Evolutionary conservation across 1,140 invertebrate species (phyloP), one percentile per base, ranked within the genome.

Genomic region (Platyscapa corneri): DNA sequence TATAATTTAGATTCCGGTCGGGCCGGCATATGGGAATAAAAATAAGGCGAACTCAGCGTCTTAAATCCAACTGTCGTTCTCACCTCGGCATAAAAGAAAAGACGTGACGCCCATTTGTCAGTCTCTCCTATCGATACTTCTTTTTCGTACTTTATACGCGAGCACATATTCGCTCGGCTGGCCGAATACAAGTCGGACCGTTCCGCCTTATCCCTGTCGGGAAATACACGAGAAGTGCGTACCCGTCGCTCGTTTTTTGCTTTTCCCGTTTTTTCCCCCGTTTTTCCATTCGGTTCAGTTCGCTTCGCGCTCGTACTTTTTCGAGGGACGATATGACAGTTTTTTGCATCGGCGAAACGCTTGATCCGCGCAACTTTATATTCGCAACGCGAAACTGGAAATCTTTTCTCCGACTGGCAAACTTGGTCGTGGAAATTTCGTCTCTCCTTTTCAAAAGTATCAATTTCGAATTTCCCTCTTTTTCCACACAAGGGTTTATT

Each of bases 171-270:
- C 30, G 34, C 46, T 46, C 20, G 64, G 67, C 20, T 37, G 56
- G 23, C 56, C 56, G 56, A 60, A 60, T 60, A 60, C 32, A 32
- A 76, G 49, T 64, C 27, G 23, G 32, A 30, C 18, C 18, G 82
- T 2, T 53, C 75, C 74, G 82, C 75, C 82, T 78, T 84, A 70
- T 84, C 65, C 74, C 42, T 78, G 82, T 84, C 30, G 32, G n/a
- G 67, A 16, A 23, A 60, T 42, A 27, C 20, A 34, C n/a, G 72
- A 3, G 30, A 77, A 42, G 32, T 60, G 18, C 49, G 30, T 16
- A 67, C 39, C 27, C 49, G 39, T n/a, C 16, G 0, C 3, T 32
- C 42, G 49, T 49, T 32, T 46, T 65, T 27, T 78, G 0, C 32
- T 18, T 42, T 83, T 83, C 74, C 49, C 42, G 42, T 46, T 67